A percentile compares a stretch with the other conserved stretches of the same genome.
These are phyloP conservation scores for Ernsta delagoae DNA, from an alignment of 2,888 invertebrate genomes.

Conservation along the genomic window DNA sequence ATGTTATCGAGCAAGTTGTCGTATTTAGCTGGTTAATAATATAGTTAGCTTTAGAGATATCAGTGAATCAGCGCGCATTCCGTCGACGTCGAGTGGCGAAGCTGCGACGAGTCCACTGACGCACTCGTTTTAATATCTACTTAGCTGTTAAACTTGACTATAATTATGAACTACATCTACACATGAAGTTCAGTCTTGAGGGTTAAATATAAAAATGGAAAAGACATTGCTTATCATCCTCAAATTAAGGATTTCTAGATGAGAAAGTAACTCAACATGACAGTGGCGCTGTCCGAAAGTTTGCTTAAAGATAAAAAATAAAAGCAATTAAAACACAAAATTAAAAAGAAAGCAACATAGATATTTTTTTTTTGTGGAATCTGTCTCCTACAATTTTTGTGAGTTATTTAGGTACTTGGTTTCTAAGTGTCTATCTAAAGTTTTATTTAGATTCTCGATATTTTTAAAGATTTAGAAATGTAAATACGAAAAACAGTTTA, in stretches of 20 bases:
- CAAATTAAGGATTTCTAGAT: too few species aligned
- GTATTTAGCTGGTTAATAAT: slow-evolving; percentile 20
- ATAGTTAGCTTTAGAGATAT: slow-evolving; percentile 51
- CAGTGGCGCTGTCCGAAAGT: too few species aligned
- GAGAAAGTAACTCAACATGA: too few species aligned
- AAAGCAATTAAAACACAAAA: too few species aligned
- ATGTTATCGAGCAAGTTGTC: slow-evolving; percentile 20
- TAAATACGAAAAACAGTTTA: background rate
- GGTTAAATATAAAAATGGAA: too few species aligned
- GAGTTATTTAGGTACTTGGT: too few species aligned
- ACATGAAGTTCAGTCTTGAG: too few species aligned
- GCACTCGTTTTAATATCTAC: slow-evolving; percentile 44
- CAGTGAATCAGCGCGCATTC: slow-evolving; percentile 64
- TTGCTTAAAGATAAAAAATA: too few species aligned
- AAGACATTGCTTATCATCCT: too few species aligned
- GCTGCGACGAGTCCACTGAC: slow-evolving; percentile 61
- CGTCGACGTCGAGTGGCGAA: slow-evolving; percentile 47
- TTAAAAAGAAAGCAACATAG: too few species aligned
- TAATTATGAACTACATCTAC: background rate
- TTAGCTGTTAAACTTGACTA: background rate
- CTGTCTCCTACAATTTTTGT: too few species aligned
- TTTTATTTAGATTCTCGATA: background rate
- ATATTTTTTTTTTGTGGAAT: too few species aligned
- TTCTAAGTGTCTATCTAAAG: background rate
- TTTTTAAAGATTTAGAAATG: background rate